Evolutionary conservation across 1,140 invertebrate genomes (phyloP), one percentile per base, ranked within the genome.

Genomic region (Zaprionus capensis): DNA sequence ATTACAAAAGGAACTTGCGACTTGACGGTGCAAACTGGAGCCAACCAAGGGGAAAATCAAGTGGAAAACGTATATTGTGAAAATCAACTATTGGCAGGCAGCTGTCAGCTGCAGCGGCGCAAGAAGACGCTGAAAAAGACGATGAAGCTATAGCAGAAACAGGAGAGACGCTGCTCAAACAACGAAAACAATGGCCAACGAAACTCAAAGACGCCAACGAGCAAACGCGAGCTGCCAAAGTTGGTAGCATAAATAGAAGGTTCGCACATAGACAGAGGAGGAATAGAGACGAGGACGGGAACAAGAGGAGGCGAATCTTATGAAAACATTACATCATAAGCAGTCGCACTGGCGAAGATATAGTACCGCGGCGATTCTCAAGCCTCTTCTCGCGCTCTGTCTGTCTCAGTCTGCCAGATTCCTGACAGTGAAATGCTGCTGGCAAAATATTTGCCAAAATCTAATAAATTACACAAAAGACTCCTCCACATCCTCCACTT

Each of bases 251-350:
- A 80, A 86, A 87, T 76, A 83, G n/a, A 51, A 22, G 41, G 62
- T 59, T 66, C 22, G 15, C 28, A 73, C 1, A 24, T 11, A 24
- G 11, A 51, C 7, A 17, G n/a, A 44, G 41, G 38, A 15, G n/a
- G 31, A 24, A 5, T 26, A 26, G 4, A 26, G 24, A 26, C 24
- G 49, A 46, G 34, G 15, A 26, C 24, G 38, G 31, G 28, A 55
- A 53, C 56, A 12, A 24, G 59, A 38, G 24, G 17, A 11, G 62
- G 38, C 36, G 46, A 57, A 69, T 62, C 74, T 88, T 88, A 84
- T 88, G 70, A 88, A 90, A 84, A 88, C 78, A 90, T 88, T 88
- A 90, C 85, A 88, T 88, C 85, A 88, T 88, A 80, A 80, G 81
- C 83, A 88, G 63, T 67, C 41, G 46, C 41, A 34, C 44, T 34